Percentiles rank a stretch among this genome's conserved stretches.
Evolutionary conservation across 2,797 vertebrate genomes (phyloP).

Genomic region (Molossus molossus): DNA sequence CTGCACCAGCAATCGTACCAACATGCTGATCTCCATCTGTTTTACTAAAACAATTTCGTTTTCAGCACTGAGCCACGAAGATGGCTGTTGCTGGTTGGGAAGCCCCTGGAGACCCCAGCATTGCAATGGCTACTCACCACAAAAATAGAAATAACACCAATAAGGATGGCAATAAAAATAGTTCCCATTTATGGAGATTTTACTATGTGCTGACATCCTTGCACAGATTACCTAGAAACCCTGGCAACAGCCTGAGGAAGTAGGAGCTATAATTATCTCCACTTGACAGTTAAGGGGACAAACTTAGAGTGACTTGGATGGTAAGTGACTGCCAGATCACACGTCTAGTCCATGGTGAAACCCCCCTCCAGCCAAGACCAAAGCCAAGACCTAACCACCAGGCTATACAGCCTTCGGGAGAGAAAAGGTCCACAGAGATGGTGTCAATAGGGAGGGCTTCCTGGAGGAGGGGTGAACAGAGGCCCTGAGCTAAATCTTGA

Average conservation of each 20-base stretch:
- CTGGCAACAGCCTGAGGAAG: neutral
- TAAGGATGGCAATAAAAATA: neutral
- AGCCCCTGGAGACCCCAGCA: neutral
- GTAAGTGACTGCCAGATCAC: neutral
- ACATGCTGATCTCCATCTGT: slow-evolving; percentile 18
- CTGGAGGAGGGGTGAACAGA: neutral
- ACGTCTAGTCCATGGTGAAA: neutral
- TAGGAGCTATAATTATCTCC: neutral
- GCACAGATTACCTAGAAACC: neutral
- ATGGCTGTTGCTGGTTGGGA: neutral
- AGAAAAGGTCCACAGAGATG: neutral
- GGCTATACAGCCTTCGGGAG: neutral
- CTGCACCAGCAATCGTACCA: neutral
- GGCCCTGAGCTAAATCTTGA: neutral
- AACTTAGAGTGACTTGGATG: neutral
- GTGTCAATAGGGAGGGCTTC: slow-evolving; percentile 8
- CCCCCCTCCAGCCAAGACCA: neutral
- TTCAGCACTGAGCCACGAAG: slow-evolving; percentile 8
- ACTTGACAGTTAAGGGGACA: neutral
- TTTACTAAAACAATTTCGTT: neutral
- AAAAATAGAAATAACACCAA: neutral
- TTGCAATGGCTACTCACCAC: neutral
- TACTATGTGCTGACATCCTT: neutral
- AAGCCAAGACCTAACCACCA: neutral
- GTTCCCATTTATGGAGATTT: neutral